phyloP scores from a whole-genome alignment of 2,113 vertebrate species.

The Nycticebus coucang region DNA sequence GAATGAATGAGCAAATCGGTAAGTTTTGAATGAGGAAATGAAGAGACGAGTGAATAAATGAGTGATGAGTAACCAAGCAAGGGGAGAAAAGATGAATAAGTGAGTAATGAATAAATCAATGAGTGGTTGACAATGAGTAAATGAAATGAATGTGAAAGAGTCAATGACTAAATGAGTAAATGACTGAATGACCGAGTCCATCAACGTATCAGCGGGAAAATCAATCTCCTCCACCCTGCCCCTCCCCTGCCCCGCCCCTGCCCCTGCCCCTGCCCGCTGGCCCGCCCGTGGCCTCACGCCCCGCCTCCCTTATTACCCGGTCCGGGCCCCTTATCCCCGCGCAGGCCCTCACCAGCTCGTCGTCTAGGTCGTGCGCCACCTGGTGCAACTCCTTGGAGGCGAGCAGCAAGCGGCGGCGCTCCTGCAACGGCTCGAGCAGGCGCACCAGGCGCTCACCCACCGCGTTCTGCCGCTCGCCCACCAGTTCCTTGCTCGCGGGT shows the following conservation, averaged over 20 bases:
- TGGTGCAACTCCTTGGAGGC: conserved; percentile 96
- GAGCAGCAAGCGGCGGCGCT: conserved; percentile 91
- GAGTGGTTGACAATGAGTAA: background rate
- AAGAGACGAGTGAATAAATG: background rate
- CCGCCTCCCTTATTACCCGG: accelerated
- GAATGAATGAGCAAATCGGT: background rate
- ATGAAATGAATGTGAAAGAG: background rate
- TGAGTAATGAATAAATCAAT: background rate
- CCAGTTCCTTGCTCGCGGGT: conserved; percentile 85
- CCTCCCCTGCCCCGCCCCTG: accelerated
- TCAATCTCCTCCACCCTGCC: background rate
- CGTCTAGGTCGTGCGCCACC: conserved; percentile 93
- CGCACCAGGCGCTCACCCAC: conserved; percentile 92
- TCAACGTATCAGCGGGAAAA: background rate
- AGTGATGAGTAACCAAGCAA: background rate
- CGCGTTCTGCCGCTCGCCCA: conserved; percentile 85
- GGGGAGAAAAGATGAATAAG: background rate
- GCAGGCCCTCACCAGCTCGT: conserved; percentile 89
- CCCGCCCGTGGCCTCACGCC: background rate
- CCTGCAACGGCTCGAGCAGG: conserved; percentile 94
- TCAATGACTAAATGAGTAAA: background rate
- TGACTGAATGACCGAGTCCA: background rate
- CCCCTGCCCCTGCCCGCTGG: no score
- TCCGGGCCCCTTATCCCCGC: background rate
- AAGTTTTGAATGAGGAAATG: background rate